These are phyloP conservation scores for Colletes collaris DNA, from an alignment of 2,888 invertebrate genomes.

Conservation along the genomic window DNA sequence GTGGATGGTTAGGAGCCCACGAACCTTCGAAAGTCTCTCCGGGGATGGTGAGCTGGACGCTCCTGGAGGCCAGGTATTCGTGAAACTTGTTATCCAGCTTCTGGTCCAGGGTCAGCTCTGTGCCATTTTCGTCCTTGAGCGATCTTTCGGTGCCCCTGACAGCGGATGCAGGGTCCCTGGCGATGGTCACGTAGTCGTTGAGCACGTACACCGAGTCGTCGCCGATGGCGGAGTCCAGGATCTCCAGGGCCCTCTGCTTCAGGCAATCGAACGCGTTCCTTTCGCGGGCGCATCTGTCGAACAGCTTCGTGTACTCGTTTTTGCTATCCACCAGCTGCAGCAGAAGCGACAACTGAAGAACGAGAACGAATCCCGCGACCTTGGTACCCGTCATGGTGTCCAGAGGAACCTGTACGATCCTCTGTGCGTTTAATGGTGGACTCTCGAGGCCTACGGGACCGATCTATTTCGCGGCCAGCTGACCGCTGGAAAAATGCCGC, in stretches of 20 bases:
- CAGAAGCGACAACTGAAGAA: slow-evolving; percentile 61
- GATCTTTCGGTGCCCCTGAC: slow-evolving; percentile 52
- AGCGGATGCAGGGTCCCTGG: slow-evolving; percentile 69
- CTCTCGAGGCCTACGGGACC: neutral
- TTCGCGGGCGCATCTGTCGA: slow-evolving; percentile 79
- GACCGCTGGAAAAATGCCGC: slow-evolving; percentile 46
- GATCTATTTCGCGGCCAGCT: neutral
- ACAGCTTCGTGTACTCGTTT: slow-evolving; percentile 77
- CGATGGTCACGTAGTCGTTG: slow-evolving; percentile 79
- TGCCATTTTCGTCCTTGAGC: slow-evolving; percentile 63
- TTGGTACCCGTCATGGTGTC: slow-evolving; percentile 46
- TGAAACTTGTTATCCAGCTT: slow-evolving; percentile 79
- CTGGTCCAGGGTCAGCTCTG: slow-evolving; percentile 76
- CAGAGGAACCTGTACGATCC: neutral
- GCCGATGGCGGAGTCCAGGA: slow-evolving; percentile 77
- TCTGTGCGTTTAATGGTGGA: neutral
- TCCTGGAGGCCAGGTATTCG: slow-evolving; percentile 79
- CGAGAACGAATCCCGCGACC: slow-evolving; percentile 11
- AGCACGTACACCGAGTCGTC: slow-evolving; percentile 79
- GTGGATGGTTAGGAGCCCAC: too few relatives aligned
- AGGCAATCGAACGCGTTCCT: slow-evolving; percentile 80
- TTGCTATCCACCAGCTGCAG: slow-evolving; percentile 51
- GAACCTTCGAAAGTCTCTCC: slow-evolving; percentile 81
- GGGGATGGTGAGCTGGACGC: slow-evolving; percentile 80
- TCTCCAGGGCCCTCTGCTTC: slow-evolving; percentile 78